phyloP scores from a whole-genome alignment of 2,797 vertebrate species.

The Poeciliopsis presidionis region DNA sequence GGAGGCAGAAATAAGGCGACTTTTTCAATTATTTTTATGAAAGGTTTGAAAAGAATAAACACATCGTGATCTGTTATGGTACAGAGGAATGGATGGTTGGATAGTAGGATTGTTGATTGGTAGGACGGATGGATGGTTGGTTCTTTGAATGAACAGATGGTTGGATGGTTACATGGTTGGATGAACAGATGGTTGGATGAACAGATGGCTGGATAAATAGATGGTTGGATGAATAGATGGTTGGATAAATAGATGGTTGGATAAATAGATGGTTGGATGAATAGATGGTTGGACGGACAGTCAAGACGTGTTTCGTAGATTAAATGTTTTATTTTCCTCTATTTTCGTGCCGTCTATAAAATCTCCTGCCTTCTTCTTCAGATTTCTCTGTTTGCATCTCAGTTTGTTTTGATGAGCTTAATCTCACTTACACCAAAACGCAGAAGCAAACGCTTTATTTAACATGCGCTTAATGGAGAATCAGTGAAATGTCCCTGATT shows the following conservation, averaged over 20 bases:
- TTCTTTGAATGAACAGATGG: too few species aligned
- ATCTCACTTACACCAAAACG: constrained; percentile 47
- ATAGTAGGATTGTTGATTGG: too few species aligned
- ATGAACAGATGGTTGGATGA: too few species aligned
- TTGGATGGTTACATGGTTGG: too few species aligned
- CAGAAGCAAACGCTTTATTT: constrained; percentile 45
- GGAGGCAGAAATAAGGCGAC: not conserved
- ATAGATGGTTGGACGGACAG: not conserved
- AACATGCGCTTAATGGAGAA: constrained; percentile 61
- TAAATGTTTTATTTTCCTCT: not conserved
- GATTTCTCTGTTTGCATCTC: not conserved
- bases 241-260: too few species aligned
- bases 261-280: too few species aligned
- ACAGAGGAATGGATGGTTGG: not conserved
- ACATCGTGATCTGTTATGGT: not conserved
- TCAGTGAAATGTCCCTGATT: constrained; percentile 34
- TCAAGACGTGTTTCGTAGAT: not conserved
- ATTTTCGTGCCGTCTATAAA: not conserved
- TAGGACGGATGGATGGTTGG: too few species aligned
- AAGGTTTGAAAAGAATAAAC: not conserved
- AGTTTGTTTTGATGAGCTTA: constrained; percentile 69
- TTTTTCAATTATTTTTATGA: not conserved
- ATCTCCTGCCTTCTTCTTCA: too few species aligned
- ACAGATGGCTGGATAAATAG: too few species aligned
- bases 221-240: not conserved